These are phyloP conservation scores for Phoenicopterus ruber DNA, from an alignment of 2,113 vertebrate genomes.

Conservation along the genomic window DNA sequence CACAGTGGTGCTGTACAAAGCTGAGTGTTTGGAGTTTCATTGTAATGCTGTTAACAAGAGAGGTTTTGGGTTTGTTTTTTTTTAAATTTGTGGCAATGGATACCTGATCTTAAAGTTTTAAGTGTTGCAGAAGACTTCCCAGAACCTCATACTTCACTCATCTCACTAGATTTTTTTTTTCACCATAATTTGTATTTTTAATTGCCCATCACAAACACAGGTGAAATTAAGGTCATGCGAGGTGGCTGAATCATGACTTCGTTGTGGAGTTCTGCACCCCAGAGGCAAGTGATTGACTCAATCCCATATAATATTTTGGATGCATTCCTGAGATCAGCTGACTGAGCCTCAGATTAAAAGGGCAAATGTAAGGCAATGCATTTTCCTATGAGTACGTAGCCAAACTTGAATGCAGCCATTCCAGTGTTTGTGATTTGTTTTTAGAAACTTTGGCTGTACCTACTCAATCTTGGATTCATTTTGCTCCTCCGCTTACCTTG, in stretches of 20 bases:
- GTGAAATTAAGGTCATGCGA: background rate
- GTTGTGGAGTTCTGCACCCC: background rate
- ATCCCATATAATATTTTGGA: background rate
- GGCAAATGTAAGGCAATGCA: background rate
- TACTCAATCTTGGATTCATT: background rate
- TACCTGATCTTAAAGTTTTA: background rate
- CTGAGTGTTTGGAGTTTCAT: background rate
- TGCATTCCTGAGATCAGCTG: slow-evolving; percentile 2
- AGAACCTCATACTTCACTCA: background rate
- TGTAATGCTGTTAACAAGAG: background rate
- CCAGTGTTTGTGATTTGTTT: background rate
- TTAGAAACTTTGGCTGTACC: background rate
- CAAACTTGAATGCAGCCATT: background rate
- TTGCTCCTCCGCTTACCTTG: background rate
- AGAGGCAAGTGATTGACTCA: background rate
- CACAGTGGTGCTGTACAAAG: background rate
- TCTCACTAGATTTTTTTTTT: background rate
- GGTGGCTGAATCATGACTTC: background rate
- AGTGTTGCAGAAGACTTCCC: background rate
- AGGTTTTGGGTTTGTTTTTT: background rate
- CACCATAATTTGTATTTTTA: background rate
- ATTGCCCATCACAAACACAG: background rate
- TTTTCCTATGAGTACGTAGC: background rate
- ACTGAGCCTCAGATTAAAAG: background rate
- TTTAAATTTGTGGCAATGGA: background rate